phyloP scores from a whole-genome alignment of 1,140 invertebrate genomes.

The Calliphora vicina region DNA sequence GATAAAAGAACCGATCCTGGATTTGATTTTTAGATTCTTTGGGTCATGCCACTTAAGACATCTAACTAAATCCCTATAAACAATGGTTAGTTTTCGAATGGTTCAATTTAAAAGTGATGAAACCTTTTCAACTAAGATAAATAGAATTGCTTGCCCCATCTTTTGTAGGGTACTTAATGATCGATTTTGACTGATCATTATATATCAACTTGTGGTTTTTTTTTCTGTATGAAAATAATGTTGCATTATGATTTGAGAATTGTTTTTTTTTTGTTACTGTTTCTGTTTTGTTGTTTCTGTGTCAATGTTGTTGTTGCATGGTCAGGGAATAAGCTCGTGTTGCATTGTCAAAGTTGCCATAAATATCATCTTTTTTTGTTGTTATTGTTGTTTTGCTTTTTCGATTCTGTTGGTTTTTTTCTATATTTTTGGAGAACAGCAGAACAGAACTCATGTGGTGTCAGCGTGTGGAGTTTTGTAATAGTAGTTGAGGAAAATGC shows the following conservation, averaged over 20 bases:
- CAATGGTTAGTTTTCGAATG: too few species aligned
- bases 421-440: constrained; percentile 1
- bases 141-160: too few species aligned
- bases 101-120: too few species aligned
- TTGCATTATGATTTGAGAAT: constrained; percentile 28
- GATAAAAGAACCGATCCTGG: too few species aligned
- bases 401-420: too few species aligned
- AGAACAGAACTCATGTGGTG: constrained; percentile 24
- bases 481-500: constrained; percentile 15
- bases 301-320: constrained; percentile 50
- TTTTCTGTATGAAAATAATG: not conserved
- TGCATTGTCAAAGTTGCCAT: constrained; percentile 59
- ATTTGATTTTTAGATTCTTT: too few species aligned
- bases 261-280: not conserved
- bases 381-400: constrained; percentile 3
- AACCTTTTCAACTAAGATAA: too few species aligned
- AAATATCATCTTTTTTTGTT: constrained; percentile 60
- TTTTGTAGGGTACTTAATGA: too few species aligned
- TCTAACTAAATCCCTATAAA: too few species aligned
- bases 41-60: too few species aligned
- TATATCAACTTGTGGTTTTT: too few species aligned
- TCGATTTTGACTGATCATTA: too few species aligned
- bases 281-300: constrained; percentile 44
- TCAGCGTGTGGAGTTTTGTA: constrained; percentile 31
- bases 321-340: constrained; percentile 32